Conservation (phyloP, 2,113 vertebrate genomes). For the Sinocyclocheilus grahami region DNA sequence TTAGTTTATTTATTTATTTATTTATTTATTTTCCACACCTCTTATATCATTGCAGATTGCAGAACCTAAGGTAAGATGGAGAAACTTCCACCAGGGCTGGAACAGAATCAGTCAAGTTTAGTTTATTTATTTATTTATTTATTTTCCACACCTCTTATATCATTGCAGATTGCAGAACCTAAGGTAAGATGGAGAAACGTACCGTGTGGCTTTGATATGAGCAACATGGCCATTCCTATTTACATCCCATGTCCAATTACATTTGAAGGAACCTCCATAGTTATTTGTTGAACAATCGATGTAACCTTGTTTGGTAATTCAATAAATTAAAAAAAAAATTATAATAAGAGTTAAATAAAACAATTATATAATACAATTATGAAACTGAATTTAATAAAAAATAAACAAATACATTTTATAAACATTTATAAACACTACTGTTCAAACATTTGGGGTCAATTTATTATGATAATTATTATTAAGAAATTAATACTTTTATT, state of each 20-base stretch:
- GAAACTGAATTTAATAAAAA: background rate
- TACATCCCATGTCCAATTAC: constrained; percentile 54
- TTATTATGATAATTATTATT: background rate
- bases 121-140: too few species aligned
- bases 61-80: background rate
- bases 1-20: too few species aligned
- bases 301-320: constrained; percentile 46
- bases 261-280: constrained; percentile 56
- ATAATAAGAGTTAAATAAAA: background rate
- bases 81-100: constrained; percentile 34
- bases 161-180: too few species aligned
- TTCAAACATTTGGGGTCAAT: background rate
- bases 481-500: background rate
- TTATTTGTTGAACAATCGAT: constrained; percentile 53
- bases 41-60: background rate
- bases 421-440: background rate
- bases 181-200: background rate
- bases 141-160: background rate
- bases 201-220: constrained; percentile 50
- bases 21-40: too few species aligned
- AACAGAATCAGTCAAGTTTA: background rate
- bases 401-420: background rate
- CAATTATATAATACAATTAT: background rate
- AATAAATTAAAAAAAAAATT: background rate
- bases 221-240: constrained; percentile 47